Conservation (phyloP, 1,140 invertebrate genomes). For the Holotrichia oblita region DNA sequence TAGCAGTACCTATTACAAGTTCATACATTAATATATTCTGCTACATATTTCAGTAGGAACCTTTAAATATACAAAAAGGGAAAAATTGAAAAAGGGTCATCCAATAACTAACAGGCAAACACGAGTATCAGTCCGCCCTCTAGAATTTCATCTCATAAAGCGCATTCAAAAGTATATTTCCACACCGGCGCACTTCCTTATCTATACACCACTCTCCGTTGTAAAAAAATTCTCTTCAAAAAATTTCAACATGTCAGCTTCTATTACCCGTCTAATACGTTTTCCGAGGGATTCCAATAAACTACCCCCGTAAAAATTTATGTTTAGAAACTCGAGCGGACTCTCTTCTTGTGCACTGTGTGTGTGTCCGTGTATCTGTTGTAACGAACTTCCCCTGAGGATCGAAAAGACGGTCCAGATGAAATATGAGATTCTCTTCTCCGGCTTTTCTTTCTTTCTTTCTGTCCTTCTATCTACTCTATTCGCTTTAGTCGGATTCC, state of each 20-base stretch:
- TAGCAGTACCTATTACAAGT: too few relatives aligned
- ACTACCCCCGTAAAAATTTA: slow-evolving; percentile 20
- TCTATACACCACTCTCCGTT: not conserved
- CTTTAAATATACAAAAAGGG: not conserved
- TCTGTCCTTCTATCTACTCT: not conserved
- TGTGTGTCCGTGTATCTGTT: not conserved
- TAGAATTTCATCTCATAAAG: not conserved
- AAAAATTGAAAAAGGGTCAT: slow-evolving; percentile 11
- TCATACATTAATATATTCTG: too few relatives aligned
- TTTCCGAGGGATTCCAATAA: slow-evolving; percentile 13
- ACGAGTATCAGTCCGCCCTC: not conserved
- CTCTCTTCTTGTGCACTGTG: not conserved
- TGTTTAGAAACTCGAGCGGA: slow-evolving; percentile 11
- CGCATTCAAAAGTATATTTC: not conserved
- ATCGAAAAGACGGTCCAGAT: slow-evolving; percentile 16
- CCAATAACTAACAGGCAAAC: not conserved
- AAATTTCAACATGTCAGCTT: slow-evolving; percentile 20
- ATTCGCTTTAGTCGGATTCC: not conserved
- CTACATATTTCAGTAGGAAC: not conserved
- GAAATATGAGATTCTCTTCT: slow-evolving; percentile 17
- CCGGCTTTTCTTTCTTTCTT: not conserved
- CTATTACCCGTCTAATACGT: not conserved
- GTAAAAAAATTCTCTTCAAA: slow-evolving; percentile 20
- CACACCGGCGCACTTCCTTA: not conserved
- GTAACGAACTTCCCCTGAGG: slow-evolving; percentile 1